phyloP scores from a whole-genome alignment of 2,888 invertebrate genomes.

The Leptinotarsa tumamoca region DNA sequence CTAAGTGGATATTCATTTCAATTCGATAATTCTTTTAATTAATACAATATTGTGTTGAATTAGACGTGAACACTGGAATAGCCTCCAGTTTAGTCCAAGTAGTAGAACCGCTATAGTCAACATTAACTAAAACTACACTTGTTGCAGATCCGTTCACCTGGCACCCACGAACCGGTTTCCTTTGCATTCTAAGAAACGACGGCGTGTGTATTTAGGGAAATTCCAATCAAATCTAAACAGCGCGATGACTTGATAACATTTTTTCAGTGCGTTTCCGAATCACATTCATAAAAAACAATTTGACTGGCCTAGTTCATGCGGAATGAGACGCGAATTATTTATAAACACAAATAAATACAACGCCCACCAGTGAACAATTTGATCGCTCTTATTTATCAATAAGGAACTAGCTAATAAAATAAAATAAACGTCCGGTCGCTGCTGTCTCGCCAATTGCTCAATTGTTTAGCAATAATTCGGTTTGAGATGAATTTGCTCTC shows the following conservation, averaged over 20 bases:
- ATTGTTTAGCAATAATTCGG: slow-evolving; percentile 17
- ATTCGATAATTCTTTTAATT: no score
- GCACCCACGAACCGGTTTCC: background rate
- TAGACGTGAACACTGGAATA: no score
- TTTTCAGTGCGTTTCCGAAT: slow-evolving; percentile 16
- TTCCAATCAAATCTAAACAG: slow-evolving; percentile 11
- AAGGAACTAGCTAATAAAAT: slow-evolving; percentile 31
- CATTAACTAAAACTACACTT: no score
- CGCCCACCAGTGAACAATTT: slow-evolving; percentile 20
- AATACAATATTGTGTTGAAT: no score
- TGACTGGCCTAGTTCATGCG: background rate
- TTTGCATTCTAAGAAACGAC: background rate
- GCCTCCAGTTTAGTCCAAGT: no score
- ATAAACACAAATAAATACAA: slow-evolving; percentile 24
- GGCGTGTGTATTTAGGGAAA: slow-evolving; percentile 6
- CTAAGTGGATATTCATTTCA: no score
- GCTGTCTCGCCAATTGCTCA: background rate
- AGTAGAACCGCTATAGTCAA: no score
- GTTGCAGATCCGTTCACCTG: background rate
- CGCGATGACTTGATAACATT: background rate
- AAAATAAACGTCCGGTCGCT: slow-evolving; percentile 16
- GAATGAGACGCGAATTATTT: background rate
- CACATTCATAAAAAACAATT: background rate
- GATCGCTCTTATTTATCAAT: slow-evolving; percentile 6
- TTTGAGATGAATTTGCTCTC: slow-evolving; percentile 23